Evolutionary conservation across 2,113 vertebrate species (phyloP).

Genomic region (Vulpes ferrilata): DNA sequence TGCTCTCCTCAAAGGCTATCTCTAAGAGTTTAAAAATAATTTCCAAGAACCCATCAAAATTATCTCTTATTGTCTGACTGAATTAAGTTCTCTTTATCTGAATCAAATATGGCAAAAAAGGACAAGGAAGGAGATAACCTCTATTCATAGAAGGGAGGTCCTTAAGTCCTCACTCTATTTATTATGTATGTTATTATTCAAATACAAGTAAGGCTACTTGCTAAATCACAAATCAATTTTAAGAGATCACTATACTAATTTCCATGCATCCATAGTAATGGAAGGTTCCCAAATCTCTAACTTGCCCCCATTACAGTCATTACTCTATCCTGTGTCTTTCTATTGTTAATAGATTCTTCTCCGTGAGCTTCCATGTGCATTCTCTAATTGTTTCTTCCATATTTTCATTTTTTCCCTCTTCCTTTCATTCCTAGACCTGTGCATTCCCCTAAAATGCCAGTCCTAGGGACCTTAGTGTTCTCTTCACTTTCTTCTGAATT

Average conservation of each 20-base stretch:
- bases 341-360: background rate
- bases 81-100: constrained; percentile 32
- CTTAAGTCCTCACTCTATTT: constrained; percentile 17
- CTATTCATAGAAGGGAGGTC: background rate
- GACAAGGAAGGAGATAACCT: background rate
- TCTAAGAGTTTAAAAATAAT: constrained; percentile 34
- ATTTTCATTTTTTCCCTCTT: background rate
- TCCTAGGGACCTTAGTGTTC: background rate
- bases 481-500: constrained; percentile 53
- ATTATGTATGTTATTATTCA: constrained; percentile 47
- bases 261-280: background rate
- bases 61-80: background rate
- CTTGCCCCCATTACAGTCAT: background rate
- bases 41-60: constrained; percentile 20
- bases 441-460: constrained; percentile 31
- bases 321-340: background rate
- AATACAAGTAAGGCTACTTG: background rate
- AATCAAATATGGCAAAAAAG: constrained; percentile 27
- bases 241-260: constrained; percentile 36
- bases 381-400: background rate
- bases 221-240: constrained; percentile 51
- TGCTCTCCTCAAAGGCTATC: background rate
- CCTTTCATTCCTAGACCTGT: background rate
- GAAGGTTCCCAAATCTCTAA: background rate
- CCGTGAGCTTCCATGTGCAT: background rate